phyloP scores from a whole-genome alignment of 2,888 invertebrate species.

The Drosophila mimetica region DNA sequence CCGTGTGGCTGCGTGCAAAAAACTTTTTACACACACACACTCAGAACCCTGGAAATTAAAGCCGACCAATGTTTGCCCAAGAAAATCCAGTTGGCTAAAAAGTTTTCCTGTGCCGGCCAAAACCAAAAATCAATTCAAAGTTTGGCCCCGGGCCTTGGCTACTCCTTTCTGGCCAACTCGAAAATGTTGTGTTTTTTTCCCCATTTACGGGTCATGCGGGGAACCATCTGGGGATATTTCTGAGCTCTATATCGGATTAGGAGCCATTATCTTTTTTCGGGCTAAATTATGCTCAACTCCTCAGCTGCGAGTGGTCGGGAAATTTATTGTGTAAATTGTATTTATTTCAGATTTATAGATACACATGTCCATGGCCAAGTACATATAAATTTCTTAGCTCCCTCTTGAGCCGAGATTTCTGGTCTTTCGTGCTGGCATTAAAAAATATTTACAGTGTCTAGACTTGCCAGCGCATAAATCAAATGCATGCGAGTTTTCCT shows the following conservation, averaged over 20 bases:
- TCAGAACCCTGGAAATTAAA: constrained; percentile 19
- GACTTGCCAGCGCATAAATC: constrained; percentile 71
- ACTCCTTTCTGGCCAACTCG: constrained; percentile 4
- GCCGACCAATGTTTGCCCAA: constrained; percentile 56
- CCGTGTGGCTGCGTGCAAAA: constrained; percentile 18
- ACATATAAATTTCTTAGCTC: constrained; percentile 57
- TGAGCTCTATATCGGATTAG: constrained; percentile 50
- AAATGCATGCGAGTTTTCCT: constrained; percentile 60
- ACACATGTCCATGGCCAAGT: constrained; percentile 24
- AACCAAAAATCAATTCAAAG: constrained; percentile 60
- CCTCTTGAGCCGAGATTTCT: constrained; percentile 46
- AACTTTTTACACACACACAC: constrained; percentile 39
- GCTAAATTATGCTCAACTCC: constrained; percentile 56
- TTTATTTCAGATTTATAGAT: constrained; percentile 70
- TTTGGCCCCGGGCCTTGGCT: constrained; percentile 38
- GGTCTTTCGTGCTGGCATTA: constrained; percentile 57
- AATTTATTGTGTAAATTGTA: constrained; percentile 65
- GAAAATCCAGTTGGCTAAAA: constrained; percentile 53
- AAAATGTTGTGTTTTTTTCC: not conserved
- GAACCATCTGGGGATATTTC: constrained; percentile 50
- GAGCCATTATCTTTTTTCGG: constrained; percentile 55
- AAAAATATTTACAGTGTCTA: constrained; percentile 80
- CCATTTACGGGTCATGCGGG: constrained; percentile 52
- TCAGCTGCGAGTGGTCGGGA: constrained; percentile 45
- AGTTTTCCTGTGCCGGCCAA: constrained; percentile 28